These are phyloP conservation scores for Andrena bucephala DNA, from an alignment of 2,888 invertebrate genomes.

Conservation along the genomic window DNA sequence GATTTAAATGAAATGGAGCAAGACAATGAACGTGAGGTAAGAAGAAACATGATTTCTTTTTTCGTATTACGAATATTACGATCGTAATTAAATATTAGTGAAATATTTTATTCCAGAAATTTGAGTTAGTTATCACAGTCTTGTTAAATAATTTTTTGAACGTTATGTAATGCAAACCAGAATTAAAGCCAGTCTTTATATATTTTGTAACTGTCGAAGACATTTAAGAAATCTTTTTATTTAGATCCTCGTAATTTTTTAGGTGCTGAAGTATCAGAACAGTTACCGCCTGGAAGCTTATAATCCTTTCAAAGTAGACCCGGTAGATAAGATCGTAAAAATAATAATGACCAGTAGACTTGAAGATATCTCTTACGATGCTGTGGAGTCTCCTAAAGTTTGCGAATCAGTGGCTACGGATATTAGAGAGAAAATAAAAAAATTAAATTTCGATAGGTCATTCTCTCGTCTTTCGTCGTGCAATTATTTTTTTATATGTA, in stretches of 20 bases:
- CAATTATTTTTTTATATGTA: too few relatives aligned
- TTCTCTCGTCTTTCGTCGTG: background rate
- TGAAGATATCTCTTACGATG: conserved; percentile 87
- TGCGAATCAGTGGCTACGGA: conserved; percentile 87
- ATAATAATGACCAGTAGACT: conserved; percentile 87
- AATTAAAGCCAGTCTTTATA: background rate
- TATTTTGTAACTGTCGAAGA: background rate
- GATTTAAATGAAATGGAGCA: conserved; percentile 31
- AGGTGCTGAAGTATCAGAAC: conserved; percentile 87
- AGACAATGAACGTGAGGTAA: conserved; percentile 58
- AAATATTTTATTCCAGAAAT: background rate
- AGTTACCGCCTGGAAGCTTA: conserved; percentile 89
- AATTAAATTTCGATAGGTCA: conserved; percentile 89
- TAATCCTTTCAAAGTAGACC: conserved; percentile 88
- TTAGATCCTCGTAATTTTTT: conserved; percentile 18
- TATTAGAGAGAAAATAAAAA: conserved; percentile 88
- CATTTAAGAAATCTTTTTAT: background rate
- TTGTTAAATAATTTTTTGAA: background rate
- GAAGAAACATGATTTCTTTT: background rate
- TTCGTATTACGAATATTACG: background rate
- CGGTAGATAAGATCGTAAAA: conserved; percentile 87
- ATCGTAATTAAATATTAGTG: background rate
- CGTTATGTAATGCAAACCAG: background rate
- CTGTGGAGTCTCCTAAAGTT: conserved; percentile 87
- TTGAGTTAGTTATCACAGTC: background rate